A percentile compares a stretch with the other conserved stretches of the same genome.
These are phyloP conservation scores for Onychomys torridus DNA, from an alignment of 2,797 vertebrate species.

Conservation along the genomic window DNA sequence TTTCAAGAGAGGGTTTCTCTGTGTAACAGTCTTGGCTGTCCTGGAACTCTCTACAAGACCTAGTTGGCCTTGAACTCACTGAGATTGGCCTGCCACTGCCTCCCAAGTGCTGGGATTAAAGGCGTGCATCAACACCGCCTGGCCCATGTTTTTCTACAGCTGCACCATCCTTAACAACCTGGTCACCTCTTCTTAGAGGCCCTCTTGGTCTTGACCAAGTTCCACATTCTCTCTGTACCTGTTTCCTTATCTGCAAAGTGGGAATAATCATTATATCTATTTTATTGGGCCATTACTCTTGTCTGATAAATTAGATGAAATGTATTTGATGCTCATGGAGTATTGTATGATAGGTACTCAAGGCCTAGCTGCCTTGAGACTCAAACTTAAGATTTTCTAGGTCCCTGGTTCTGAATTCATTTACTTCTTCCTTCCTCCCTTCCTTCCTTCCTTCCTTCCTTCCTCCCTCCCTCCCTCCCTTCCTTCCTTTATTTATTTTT, in stretches of 20 bases:
- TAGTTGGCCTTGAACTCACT: no score
- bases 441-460: no score
- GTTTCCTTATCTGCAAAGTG: constrained; percentile 24
- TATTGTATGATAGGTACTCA: background rate
- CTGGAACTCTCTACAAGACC: no score
- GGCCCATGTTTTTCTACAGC: background rate
- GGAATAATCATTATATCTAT: background rate
- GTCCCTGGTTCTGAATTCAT: background rate
- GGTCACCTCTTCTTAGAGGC: background rate
- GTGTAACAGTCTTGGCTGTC: no score
- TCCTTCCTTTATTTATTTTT: background rate
- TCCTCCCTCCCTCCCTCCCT: no score
- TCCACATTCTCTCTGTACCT: background rate
- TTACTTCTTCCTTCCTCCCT: no score
- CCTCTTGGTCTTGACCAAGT: background rate
- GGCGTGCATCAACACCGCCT: no score
- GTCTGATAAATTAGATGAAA: constrained; percentile 5
- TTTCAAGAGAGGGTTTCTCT: no score
- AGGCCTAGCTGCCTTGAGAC: background rate
- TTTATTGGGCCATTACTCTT: background rate
- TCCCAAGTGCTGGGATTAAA: no score
- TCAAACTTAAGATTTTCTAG: background rate
- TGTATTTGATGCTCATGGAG: background rate
- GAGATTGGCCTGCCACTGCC: no score
- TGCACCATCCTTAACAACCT: background rate